Percentiles rank a stretch among this genome's conserved stretches.
phyloP scores from a whole-genome alignment of 1,140 invertebrate species.

The silkworm (Bombyx mori) region DNA sequence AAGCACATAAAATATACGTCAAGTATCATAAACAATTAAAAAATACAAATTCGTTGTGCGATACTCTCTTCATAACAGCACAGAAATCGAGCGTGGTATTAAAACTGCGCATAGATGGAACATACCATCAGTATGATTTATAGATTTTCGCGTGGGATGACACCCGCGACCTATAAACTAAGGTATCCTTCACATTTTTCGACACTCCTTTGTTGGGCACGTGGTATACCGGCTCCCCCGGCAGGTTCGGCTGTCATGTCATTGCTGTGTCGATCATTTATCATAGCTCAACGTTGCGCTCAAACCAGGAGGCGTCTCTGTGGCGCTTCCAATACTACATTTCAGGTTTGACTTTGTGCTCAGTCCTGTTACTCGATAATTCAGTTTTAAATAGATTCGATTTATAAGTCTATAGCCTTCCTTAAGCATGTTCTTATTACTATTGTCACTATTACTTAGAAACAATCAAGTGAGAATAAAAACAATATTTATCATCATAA shows the following conservation, averaged over 20 bases:
- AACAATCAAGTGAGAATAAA: constrained; percentile 21
- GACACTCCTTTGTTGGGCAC: constrained; percentile 60
- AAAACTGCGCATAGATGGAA: constrained; percentile 42
- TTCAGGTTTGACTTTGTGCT: too few species aligned
- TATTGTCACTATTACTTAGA: too few species aligned
- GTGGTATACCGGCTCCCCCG: constrained; percentile 33
- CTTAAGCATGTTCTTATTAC: too few species aligned
- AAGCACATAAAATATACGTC: too few species aligned
- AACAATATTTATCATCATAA: constrained; percentile 53
- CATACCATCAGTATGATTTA: constrained; percentile 63
- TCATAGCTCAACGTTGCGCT: constrained; percentile 62
- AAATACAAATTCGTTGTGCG: too few species aligned
- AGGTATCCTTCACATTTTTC: constrained; percentile 66
- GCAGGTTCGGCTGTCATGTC: constrained; percentile 61
- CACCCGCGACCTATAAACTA: constrained; percentile 65
- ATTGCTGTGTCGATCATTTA: constrained; percentile 51
- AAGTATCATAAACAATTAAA: too few species aligned
- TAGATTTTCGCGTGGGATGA: constrained; percentile 43
- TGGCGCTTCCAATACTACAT: constrained; percentile 32
- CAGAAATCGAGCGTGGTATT: constrained; percentile 4
- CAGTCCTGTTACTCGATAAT: too few species aligned
- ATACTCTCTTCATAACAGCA: too few species aligned
- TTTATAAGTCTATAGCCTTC: too few species aligned
- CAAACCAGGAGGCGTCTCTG: constrained; percentile 43
- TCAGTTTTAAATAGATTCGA: too few species aligned